phyloP scores from a whole-genome alignment of 1,140 invertebrate species.

The Listronotus bonariensis region DNA sequence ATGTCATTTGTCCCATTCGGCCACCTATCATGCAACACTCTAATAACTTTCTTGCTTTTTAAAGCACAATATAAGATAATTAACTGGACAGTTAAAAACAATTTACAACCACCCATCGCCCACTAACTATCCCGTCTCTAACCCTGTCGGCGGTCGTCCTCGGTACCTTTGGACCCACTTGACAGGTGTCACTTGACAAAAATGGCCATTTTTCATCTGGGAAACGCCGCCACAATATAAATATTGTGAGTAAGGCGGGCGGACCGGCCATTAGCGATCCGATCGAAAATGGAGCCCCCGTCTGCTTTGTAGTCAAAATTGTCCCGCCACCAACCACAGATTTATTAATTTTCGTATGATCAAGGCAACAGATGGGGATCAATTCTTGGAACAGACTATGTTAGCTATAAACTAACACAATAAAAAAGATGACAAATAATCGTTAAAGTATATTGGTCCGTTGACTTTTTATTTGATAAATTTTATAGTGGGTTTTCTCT shows the following conservation, averaged over 20 bases:
- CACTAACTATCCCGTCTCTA: slow-evolving; percentile 11
- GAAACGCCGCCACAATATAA: slow-evolving; percentile 41
- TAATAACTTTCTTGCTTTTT: too few relatives aligned
- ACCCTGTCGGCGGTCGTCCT: slow-evolving; percentile 28
- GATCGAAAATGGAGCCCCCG: slow-evolving; percentile 30
- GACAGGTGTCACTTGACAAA: slow-evolving; percentile 39
- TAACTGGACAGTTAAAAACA: background rate
- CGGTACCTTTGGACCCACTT: slow-evolving; percentile 21
- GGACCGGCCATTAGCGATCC: slow-evolving; percentile 29
- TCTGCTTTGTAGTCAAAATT: slow-evolving; percentile 23
- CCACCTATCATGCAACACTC: too few relatives aligned
- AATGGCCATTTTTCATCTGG: slow-evolving; percentile 40
- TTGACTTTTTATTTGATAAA: too few relatives aligned
- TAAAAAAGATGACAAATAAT: slow-evolving; percentile 6
- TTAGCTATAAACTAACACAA: background rate
- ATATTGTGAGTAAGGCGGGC: slow-evolving; percentile 41
- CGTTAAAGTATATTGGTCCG: too few relatives aligned
- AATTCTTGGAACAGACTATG: slow-evolving; percentile 16
- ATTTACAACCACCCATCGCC: slow-evolving; percentile 28
- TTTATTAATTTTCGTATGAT: slow-evolving; percentile 27
- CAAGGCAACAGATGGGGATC: slow-evolving; percentile 21
- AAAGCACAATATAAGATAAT: background rate
- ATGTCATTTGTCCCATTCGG: too few relatives aligned
- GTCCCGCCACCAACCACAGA: slow-evolving; percentile 23
- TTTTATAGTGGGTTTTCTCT: too few relatives aligned